Evolutionary conservation across 1,140 invertebrate species (phyloP).

Genomic region (Choristoneura fumiferana): DNA sequence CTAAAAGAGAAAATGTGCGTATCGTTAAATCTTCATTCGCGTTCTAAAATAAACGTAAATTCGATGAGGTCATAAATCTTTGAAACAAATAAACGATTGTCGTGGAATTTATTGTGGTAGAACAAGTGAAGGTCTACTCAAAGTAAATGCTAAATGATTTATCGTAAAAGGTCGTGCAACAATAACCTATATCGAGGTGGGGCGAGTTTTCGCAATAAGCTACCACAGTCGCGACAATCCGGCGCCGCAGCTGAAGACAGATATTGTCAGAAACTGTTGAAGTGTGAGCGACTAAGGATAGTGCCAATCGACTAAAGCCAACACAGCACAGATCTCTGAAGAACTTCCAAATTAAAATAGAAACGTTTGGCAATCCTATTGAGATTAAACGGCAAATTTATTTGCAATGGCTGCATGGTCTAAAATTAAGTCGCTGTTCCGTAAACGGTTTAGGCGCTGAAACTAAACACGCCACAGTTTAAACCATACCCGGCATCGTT

Average conservation of each 20-base stretch:
- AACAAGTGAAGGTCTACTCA: slow-evolving; percentile 24
- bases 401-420: not conserved
- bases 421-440: slow-evolving; percentile 4
- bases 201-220: slow-evolving; percentile 49
- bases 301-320: not conserved
- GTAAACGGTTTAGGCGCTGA: slow-evolving; percentile 22
- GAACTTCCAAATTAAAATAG: no score
- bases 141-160: slow-evolving; percentile 39
- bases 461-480: slow-evolving; percentile 38
- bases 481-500: slow-evolving; percentile 45
- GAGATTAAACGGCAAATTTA: no score
- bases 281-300: not conserved
- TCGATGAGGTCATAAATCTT: slow-evolving; percentile 31
- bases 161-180: slow-evolving; percentile 51
- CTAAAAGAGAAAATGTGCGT: no score
- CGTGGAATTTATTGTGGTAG: slow-evolving; percentile 30
- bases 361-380: no score
- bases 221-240: slow-evolving; percentile 37
- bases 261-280: not conserved
- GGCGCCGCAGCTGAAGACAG: slow-evolving; percentile 33
- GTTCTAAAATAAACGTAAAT: no score
- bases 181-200: slow-evolving; percentile 49
- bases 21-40: no score
- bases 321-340: not conserved
- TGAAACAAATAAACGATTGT: slow-evolving; percentile 26